Evolutionary conservation across 2,888 invertebrate species (phyloP), one percentile per base, ranked within the genome.

Genomic region (Reticulitermes lucifugus): DNA sequence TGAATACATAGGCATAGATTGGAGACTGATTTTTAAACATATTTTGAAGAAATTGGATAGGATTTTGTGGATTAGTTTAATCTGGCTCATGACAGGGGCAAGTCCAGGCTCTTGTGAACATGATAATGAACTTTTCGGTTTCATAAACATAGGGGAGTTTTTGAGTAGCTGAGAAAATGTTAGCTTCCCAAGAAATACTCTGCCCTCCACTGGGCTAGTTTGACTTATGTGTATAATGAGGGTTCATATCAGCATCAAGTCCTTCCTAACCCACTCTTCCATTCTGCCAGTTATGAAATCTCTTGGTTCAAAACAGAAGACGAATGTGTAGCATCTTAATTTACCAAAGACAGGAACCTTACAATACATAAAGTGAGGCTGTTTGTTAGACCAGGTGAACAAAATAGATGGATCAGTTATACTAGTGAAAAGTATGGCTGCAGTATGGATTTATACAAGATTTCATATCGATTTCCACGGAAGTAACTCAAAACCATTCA

Each of bases 391-490:
- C 77, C n/a, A 65, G 65, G 55, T 43, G 79, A 29, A 41, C 1
- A 65, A 25, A 65, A n/a, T 25, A 60, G 6, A 60, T 7, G 22
- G 21, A 25, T 65, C 25, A 12, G 25, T 65, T 25, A 43, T n/a
- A 55, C 79, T 79, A 79, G 51, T 79, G 79, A 55, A 51, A 51
- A 51, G 70, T 43, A 65, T 35, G 25, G 35, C 81, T 70, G 81
- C 81, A 81, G 43, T 59, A 60, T 60, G 21, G 46, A 83, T 86
- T 86, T 86, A 79, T 86, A 85, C 83, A 80, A 80, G 81, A 55
- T 86, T 86, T 86, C 86, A 86, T 85, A 86, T 86, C 85, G 85
- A 85, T 79, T 83, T 59, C 81, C 79, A 83, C 55, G 75, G 59
- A 73, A 65, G 65, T 79, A 70, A 84, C 51, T 55, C 59, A 86